A percentile compares a stretch with the other conserved stretches of the same genome.
Evolutionary conservation across 2,113 vertebrate genomes (phyloP).

Genomic region (Tetraodon nigroviridis): DNA sequence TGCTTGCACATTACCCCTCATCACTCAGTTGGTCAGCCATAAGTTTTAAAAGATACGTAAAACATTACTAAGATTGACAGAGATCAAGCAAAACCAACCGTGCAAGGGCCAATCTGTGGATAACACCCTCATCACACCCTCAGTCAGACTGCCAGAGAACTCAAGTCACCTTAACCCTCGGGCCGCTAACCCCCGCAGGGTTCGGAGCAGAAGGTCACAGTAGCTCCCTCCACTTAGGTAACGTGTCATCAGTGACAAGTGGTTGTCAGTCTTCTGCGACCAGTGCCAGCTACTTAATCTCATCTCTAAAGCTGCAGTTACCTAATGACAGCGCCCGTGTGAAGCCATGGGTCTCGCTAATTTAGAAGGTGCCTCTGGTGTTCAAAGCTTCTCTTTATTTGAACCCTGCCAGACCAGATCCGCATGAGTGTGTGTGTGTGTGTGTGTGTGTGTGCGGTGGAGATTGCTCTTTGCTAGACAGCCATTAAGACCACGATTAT

Average conservation of each 20-base stretch:
- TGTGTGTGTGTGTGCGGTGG: slow-evolving; percentile 6
- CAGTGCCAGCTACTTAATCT: slow-evolving; percentile 46
- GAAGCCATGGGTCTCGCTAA: slow-evolving; percentile 56
- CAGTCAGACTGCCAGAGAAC: slow-evolving; percentile 7
- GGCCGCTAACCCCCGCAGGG: slow-evolving; percentile 5
- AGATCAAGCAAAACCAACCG: background rate
- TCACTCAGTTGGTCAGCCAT: too few relatives aligned
- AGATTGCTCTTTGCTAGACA: slow-evolving; percentile 34
- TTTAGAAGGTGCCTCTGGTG: slow-evolving; percentile 37
- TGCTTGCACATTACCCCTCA: slow-evolving; percentile 1
- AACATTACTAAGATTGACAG: too few relatives aligned
- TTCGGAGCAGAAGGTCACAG: slow-evolving; percentile 39
- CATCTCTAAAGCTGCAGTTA: slow-evolving; percentile 60
- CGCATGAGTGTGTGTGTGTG: slow-evolving; percentile 2
- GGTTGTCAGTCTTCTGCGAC: slow-evolving; percentile 32
- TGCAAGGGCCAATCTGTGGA: background rate
- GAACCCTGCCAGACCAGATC: slow-evolving; percentile 23
- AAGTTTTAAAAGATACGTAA: background rate
- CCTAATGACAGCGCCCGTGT: slow-evolving; percentile 64
- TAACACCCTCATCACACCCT: slow-evolving; percentile 1
- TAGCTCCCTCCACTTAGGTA: slow-evolving; percentile 61
- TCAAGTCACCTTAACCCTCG: slow-evolving; percentile 26
- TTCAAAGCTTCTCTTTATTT: slow-evolving; percentile 52
- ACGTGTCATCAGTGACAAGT: slow-evolving; percentile 66
- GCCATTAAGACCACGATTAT: slow-evolving; percentile 60